Evolutionary conservation across 1,140 invertebrate species (phyloP), one percentile per base, ranked within the genome.

Genomic region (honey bee (Apis mellifera)): DNA sequence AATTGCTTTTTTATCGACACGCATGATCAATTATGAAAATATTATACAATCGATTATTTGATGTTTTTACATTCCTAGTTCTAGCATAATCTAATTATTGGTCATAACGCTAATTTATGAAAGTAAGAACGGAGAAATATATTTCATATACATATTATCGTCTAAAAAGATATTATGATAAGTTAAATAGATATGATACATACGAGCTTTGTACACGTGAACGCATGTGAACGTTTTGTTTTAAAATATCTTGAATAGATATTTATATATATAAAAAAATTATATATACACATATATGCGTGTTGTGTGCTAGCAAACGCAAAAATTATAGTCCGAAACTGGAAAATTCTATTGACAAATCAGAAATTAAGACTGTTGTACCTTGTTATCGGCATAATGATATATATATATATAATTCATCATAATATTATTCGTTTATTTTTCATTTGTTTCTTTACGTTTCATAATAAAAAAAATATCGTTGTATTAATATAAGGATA

Each of bases 281-380:
- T n/a, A 19, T 64, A 66, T 55, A 55, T 4, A 23, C 4, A 72
- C 19, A n/a, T 71, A 57, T 71, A 42, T 32, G 72, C 74, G 21
- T 32, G 64, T 65, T 54, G 5, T 42, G 32, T 26, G 64, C 26
- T 66, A 68, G 54, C 60, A 21, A 23, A 66, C n/a, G 52, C 52
- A 21, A 52, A 68, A 19, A 8, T 62, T 75, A 21, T 75, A 75
- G 52, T 72, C n/a, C 42, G 19, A 57, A 66, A 52, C 60, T 66
- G 52, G 48, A 62, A 42, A 42, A 75, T 59, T 54, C 72, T 82
- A 82, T 68, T 55, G 64, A 82, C 72, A 82, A 82, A 82, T 82
- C 64, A 68, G 42, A 68, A 82, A 59, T 57, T 69, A 82, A 82
- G 79, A 82, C 79, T 82, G 79, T 82, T 76, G 64, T 68, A 75